Evolutionary conservation across 2,888 invertebrate species (phyloP).

Genomic region (Phortica okadai): DNA sequence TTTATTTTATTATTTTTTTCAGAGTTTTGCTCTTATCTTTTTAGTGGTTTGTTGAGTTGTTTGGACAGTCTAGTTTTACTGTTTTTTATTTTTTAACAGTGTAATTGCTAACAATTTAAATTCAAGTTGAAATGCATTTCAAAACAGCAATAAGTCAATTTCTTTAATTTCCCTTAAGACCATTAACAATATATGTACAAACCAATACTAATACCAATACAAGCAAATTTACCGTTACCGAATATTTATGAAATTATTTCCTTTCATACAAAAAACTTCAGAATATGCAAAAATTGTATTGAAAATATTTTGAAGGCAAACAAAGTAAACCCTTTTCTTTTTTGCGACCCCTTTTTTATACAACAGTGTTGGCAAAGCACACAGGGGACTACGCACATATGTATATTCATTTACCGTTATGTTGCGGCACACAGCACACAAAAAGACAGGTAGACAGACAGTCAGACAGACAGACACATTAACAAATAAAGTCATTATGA

Average conservation of each 20-base stretch:
- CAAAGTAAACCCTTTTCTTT: background rate
- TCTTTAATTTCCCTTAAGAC: no score
- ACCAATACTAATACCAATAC: no score
- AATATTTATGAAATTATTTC: background rate
- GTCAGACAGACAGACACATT: background rate
- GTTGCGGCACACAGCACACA: background rate
- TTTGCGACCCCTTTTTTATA: slow-evolving; percentile 7
- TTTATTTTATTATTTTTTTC: no score
- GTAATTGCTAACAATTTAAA: background rate
- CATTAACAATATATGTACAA: no score
- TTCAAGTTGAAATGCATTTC: background rate
- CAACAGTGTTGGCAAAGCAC: background rate
- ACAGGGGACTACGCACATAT: background rate
- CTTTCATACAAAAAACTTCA: background rate
- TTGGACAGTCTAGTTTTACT: background rate
- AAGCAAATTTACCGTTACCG: no score
- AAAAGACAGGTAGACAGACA: background rate
- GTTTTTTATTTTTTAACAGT: background rate
- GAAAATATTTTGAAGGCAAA: slow-evolving; percentile 5
- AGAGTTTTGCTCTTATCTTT: no score
- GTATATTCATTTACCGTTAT: background rate
- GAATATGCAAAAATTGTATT: slow-evolving; percentile 8
- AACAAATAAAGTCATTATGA: slow-evolving; percentile 14
- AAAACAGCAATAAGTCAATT: no score
- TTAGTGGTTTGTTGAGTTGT: background rate